These are phyloP conservation scores for Sycophila texana DNA, from an alignment of 2,888 invertebrate species.

Conservation along the genomic window DNA sequence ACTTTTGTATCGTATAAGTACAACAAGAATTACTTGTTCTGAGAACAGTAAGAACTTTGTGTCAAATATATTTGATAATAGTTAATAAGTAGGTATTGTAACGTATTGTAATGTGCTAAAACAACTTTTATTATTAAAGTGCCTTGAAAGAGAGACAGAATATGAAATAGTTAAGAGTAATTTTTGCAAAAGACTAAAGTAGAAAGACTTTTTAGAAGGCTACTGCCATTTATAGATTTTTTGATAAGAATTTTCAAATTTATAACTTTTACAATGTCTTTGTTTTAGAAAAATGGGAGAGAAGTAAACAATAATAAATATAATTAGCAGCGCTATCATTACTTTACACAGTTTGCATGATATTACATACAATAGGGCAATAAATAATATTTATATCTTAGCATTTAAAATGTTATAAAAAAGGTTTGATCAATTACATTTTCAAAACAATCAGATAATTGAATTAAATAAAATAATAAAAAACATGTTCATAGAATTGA, in stretches of 20 bases:
- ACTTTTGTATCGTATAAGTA: conserved; percentile 52
- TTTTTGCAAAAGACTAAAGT: conserved; percentile 24
- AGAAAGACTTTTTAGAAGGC: conserved; percentile 44
- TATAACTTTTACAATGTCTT: conserved; percentile 27
- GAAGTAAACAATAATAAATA: conserved; percentile 1
- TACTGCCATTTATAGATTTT: conserved; percentile 40
- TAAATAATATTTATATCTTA: conserved; percentile 38
- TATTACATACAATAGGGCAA: conserved; percentile 37
- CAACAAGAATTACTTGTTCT: conserved; percentile 38
- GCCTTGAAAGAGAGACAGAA: conserved; percentile 53
- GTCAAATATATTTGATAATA: conserved; percentile 31
- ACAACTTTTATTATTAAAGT: conserved; percentile 51
- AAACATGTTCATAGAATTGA: neutral
- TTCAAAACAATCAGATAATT: conserved; percentile 9
- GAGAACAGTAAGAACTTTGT: conserved; percentile 28
- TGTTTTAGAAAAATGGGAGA: conserved; percentile 9
- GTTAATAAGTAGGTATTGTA: conserved; percentile 46
- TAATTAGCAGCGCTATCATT: neutral
- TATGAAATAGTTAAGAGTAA: conserved; percentile 12
- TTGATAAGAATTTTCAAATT: conserved; percentile 36
- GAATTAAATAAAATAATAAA: neutral
- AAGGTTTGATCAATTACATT: neutral
- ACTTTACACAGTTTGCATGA: conserved; percentile 23
- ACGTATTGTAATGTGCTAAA: neutral
- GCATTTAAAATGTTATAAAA: conserved; percentile 11